Evolutionary conservation across 2,113 vertebrate genomes (phyloP), one percentile per base, ranked within the genome.

Genomic region (Synchiropus splendidus): DNA sequence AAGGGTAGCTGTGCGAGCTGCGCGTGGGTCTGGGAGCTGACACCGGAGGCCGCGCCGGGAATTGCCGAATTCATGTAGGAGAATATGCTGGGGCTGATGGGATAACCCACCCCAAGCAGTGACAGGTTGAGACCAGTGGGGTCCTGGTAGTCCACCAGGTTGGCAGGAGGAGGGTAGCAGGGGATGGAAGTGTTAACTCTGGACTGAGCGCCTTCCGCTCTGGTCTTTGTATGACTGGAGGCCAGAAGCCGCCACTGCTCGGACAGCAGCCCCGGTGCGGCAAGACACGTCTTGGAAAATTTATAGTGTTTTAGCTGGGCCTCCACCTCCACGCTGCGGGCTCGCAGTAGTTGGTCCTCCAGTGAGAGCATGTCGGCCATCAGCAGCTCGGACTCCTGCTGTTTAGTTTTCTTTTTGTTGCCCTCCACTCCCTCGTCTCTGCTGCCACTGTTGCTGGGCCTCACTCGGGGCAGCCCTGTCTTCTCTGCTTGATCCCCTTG

Each of bases 51-150:
- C 0, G 82, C 75, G 2, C 74, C 55, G 17, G 86, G 66, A 43
- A 90, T 61, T 0, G 86, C 74, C 16, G 95, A 90, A 50, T 89
- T 89, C 63, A 97, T 63, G 67, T 91, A 96, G 49, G 95, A 96
- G 67, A 97, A 93, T 10, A 97, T 83, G 9, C 86, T 77, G 1
- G 90, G 87, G 62, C 84, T 82, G 14, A 94, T 64, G 0, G 91
- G 92, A 43, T 91, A 94, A 61, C 92, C 91, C 33, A 97, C 81
- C 1, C 93, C 94, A 6, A 97, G 81, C 42, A 96, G 63, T 0
- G 95, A 95, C 45, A 98, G 83, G 41, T 92, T 94, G 53, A 94
- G 78, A 40, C 83, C 85, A 2, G 89, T 82, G 45, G 89, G 75
- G 63, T 98, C 95, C 0, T 88, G 86, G 63, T 89, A 88, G 47